These are phyloP conservation scores for Ctenosaura bakeri DNA, from an alignment of 2,797 vertebrate genomes.

Conservation along the genomic window DNA sequence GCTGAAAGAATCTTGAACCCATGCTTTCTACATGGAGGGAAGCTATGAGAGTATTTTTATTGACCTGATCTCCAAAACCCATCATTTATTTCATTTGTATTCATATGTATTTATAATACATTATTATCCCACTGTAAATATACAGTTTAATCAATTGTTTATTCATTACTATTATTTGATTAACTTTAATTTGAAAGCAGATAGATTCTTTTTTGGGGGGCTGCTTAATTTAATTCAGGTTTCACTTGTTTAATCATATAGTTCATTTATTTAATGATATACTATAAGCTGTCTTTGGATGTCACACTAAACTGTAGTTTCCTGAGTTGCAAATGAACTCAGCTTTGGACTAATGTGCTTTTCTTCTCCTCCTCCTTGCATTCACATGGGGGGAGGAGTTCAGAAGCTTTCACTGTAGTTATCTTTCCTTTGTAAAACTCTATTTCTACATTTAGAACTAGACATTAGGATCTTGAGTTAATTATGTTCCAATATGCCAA, in stretches of 20 bases:
- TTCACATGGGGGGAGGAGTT: background rate
- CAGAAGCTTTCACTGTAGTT: background rate
- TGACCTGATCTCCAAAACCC: background rate
- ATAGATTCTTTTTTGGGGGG: background rate
- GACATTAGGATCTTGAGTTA: constrained; percentile 4
- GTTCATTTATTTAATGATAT: background rate
- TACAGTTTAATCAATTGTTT: background rate
- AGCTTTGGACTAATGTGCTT: background rate
- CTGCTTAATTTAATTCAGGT: background rate
- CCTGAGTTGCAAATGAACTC: background rate
- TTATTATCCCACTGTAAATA: background rate
- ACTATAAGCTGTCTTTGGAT: background rate
- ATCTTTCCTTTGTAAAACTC: background rate
- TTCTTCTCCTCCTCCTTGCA: background rate
- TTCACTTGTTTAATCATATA: background rate
- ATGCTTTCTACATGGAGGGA: background rate
- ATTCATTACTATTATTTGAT: background rate
- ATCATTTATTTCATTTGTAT: no score
- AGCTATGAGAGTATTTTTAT: background rate
- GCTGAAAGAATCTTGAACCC: background rate
- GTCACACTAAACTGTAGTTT: background rate
- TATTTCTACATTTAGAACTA: background rate
- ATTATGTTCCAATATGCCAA: background rate
- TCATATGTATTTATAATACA: background rate
- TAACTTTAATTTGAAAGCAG: background rate